Conservation (phyloP, 2,113 vertebrate species). For the Oryzias melastigma region DNA sequence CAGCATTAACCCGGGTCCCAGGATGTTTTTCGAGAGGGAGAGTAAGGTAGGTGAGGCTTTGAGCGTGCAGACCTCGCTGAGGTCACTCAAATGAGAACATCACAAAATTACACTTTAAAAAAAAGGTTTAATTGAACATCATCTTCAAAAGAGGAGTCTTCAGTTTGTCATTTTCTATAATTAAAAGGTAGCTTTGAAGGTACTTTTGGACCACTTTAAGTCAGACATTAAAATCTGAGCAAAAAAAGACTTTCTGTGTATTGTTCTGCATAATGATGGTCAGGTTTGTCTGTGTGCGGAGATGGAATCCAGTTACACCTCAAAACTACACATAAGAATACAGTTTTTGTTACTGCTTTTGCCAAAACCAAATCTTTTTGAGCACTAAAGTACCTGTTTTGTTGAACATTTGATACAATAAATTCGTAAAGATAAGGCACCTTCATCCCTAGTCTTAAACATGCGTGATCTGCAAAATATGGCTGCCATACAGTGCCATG, state of each 20-base stretch:
- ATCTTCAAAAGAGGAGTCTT: slow-evolving; percentile 6
- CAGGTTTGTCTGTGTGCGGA: not conserved
- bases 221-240: not conserved
- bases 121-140: slow-evolving; percentile 10
- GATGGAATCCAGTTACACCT: not conserved
- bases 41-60: slow-evolving; percentile 19
- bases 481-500: not conserved
- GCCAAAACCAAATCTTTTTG: not conserved
- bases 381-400: not conserved
- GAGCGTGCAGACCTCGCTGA: slow-evolving; percentile 23
- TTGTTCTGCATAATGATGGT: no score
- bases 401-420: not conserved
- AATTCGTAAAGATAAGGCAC: not conserved
- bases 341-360: slow-evolving; percentile 11
- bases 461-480: slow-evolving; percentile 1
- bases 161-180: not conserved
- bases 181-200: not conserved
- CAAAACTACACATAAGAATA: not conserved
- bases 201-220: not conserved
- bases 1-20: slow-evolving; percentile 38
- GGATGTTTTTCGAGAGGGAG: slow-evolving; percentile 29
- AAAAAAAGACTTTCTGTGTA: not conserved
- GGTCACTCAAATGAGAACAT: slow-evolving; percentile 19
- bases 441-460: slow-evolving; percentile 2
- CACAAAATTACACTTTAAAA: not conserved